Conservation (phyloP, 92 coral and sea anemone genomes). For the Epizoanthus rinbou region DNA sequence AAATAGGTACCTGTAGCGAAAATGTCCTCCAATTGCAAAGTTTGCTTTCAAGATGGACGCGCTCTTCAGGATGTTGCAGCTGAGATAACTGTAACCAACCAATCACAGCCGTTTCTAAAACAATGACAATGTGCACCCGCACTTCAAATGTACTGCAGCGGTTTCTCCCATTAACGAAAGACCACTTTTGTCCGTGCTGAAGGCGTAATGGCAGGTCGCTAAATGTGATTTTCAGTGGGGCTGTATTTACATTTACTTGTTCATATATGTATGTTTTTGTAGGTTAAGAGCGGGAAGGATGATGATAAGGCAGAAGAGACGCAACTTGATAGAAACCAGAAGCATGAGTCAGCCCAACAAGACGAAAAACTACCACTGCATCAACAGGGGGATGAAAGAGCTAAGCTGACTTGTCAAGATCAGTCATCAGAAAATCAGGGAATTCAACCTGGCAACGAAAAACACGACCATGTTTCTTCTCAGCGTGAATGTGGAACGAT, state of each 20-base stretch:
- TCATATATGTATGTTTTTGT: no score
- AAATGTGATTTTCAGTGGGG: neutral
- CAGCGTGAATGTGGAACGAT: neutral
- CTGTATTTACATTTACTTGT: no score
- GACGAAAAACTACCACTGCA: neutral
- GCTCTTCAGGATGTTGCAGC: no score
- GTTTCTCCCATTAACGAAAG: no score
- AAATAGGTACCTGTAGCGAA: no score
- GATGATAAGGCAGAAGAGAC: neutral
- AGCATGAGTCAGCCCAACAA: neutral
- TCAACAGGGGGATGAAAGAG: neutral
- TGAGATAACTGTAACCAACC: no score
- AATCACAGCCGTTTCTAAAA: no score
- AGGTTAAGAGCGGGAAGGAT: neutral
- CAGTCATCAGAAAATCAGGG: conserved; percentile 8
- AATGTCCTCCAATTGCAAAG: no score
- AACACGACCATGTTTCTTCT: neutral
- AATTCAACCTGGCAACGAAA: neutral
- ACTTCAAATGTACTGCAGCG: no score
- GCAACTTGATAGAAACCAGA: neutral
- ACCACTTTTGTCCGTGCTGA: no score
- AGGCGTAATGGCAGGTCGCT: neutral
- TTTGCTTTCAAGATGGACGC: no score
- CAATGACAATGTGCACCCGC: no score
- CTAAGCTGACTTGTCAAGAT: neutral